phyloP scores from a whole-genome alignment of 2,888 invertebrate genomes.

The Parnassius orleans region DNA sequence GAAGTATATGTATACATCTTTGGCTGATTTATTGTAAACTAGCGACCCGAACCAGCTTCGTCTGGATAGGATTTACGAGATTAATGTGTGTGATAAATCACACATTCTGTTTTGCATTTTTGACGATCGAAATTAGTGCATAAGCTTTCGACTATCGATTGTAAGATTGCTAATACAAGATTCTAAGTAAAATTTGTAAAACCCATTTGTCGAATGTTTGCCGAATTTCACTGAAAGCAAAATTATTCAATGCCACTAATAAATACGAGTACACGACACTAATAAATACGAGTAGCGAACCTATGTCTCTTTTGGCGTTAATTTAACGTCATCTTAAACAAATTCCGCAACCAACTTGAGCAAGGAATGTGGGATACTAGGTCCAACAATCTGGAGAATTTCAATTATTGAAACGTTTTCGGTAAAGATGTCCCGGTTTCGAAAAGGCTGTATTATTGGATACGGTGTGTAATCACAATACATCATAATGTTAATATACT shows the following conservation, averaged over 20 bases:
- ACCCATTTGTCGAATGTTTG: not conserved
- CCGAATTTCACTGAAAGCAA: not conserved
- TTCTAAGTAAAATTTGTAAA: too few relatives aligned
- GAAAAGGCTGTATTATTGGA: conserved; percentile 11
- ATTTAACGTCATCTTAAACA: not conserved
- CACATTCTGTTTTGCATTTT: too few relatives aligned
- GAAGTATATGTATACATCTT: too few relatives aligned
- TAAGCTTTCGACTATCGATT: too few relatives aligned
- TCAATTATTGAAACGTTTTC: conserved; percentile 7
- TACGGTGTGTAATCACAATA: not conserved
- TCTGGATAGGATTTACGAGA: too few relatives aligned
- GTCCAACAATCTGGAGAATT: conserved; percentile 7
- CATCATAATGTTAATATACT: too few relatives aligned
- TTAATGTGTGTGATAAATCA: too few relatives aligned
- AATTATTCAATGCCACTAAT: not conserved
- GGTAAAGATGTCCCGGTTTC: conserved; percentile 5
- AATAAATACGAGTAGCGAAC: not conserved
- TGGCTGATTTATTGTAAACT: too few relatives aligned
- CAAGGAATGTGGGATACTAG: conserved; percentile 11
- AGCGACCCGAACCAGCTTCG: too few relatives aligned
- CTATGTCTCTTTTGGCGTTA: not conserved
- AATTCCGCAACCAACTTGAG: conserved; percentile 3
- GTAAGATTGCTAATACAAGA: too few relatives aligned
- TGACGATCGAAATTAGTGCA: too few relatives aligned
- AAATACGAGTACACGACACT: not conserved